Evolutionary conservation across 2,888 invertebrate species (phyloP).

Genomic region (Rutpela maculata): DNA sequence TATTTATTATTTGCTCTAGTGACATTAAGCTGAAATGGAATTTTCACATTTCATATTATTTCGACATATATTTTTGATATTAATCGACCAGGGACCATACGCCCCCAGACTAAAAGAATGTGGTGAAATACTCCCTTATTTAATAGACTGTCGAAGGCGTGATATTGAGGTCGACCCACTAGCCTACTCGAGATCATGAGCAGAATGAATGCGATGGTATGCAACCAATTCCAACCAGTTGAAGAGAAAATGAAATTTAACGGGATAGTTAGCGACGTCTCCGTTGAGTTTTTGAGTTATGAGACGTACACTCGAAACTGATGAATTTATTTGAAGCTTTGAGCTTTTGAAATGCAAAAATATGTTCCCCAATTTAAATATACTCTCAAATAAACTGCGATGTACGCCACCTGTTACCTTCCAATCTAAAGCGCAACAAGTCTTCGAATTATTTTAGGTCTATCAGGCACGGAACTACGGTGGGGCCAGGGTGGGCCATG

Average conservation of each 20-base stretch:
- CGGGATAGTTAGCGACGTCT: slow-evolving; percentile 54
- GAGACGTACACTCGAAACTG: slow-evolving; percentile 20
- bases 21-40: no score
- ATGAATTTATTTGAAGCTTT: slow-evolving; percentile 16
- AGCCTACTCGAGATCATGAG: slow-evolving; percentile 64
- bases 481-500: no score
- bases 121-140: slow-evolving; percentile 55
- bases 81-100: background rate
- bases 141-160: slow-evolving; percentile 68
- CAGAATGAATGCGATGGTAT: slow-evolving; percentile 66
- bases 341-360: background rate
- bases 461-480: no score
- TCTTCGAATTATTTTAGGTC: background rate
- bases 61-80: no score
- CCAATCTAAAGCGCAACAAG: background rate
- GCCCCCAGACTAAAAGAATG: slow-evolving; percentile 43
- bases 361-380: background rate
- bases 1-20: no score
- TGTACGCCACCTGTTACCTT: background rate
- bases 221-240: slow-evolving; percentile 63
- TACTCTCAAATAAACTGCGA: background rate
- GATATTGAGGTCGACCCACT: slow-evolving; percentile 69
- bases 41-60: no score
- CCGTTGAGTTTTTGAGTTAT: slow-evolving; percentile 39
- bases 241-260: slow-evolving; percentile 66